Base-by-base conservation (phyloP, 2,797 vertebrate genomes). In the Periparus ater region DNA sequence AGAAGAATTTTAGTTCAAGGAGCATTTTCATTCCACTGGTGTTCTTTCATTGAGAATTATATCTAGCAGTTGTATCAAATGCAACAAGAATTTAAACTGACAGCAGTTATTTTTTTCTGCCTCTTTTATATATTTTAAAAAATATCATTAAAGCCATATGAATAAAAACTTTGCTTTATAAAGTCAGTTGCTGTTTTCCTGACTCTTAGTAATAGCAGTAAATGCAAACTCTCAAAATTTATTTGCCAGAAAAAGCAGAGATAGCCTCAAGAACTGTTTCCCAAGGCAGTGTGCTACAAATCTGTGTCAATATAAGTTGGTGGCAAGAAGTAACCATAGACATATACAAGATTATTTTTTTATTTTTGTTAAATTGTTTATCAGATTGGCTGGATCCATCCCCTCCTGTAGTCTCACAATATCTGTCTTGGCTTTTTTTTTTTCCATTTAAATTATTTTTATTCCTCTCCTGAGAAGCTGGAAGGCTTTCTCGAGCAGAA, bases 1-100 rank as follows among this genome's bases (percentile, higher is more conserved):
- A 15, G 47, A 91, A 88, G 51, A 89, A 63, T 82, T 93, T 96
- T 82, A 81, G 84, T 93, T 93, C 65, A 67, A 34, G 71, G 16
- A 78, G 6, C 6, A 17, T 85, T 95, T 95, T 92, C n/a, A 51
- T 92, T 91, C 57, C 34, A 12, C 25, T 86, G 53, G 11, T 76
- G 22, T 18, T 88, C 51, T 73, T 50, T 71, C 61, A 71, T 6
- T 79, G 75, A 72, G 30, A 61, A 17, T 16, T 67, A 16, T 67
- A 68, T 54, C 57, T 84, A 79, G 21, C 50, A 81, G 45, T 72
- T n/a, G 27, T 47, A 45, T 55, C 45, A 84, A 93, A 77, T 38
- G 34, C 20, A 89, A 36, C 14, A 79, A 71, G 65, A 67, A 89
- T 85, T 92, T 76, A 58, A 91, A 91, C 54, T 65, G 77, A 73